Evolutionary conservation across 1,140 invertebrate genomes (phyloP), one percentile per base, ranked within the genome.

Genomic region (Bombus superbus): DNA sequence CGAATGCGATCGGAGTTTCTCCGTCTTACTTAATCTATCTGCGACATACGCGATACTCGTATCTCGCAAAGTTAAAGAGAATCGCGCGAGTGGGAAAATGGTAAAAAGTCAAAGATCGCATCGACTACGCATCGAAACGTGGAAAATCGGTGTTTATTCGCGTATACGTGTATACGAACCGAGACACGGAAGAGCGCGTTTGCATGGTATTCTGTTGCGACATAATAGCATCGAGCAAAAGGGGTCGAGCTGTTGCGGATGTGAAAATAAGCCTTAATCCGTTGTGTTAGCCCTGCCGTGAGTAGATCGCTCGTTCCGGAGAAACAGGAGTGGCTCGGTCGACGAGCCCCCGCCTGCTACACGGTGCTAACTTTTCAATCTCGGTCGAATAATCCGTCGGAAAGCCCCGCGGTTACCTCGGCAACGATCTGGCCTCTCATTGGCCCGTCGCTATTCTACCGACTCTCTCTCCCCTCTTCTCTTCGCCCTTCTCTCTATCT

Each of bases 351-450:
- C 81, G 59, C 69, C 74, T 66, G 77, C 72, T 38, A 68, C 87
- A n/a, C 87, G 85, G 91, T 93, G 94, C 92, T 95, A 95, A 95
- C 94, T 95, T 95, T 95, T 95, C 95, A 95, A 95, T 95, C 92
- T 95, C 94, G 94, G 92, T 94, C 94, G 94, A 94, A 95, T 95
- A 93, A 95, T 95, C 92, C 89, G 83, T 89, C 80, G 89, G 89
- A 89, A 90, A 91, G 89, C 90, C 90, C 89, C 88, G 87, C 91
- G 93, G 94, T 95, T 95, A 94, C 94, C 94, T 93, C 92, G 94
- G 94, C 94, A 95, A 95, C 95, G 93, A 95, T 95, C 93, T 88
- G 89, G 87, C 88, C 90, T 87, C 88, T 93, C 93, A 95, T 95
- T 95, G 95, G 95, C 90, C 91, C 92, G 76, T 68, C 59, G 79